Evolutionary conservation across 2,797 vertebrate species (phyloP), one percentile per base, ranked within the genome.

Genomic region (Ambastaia sidthimunki): DNA sequence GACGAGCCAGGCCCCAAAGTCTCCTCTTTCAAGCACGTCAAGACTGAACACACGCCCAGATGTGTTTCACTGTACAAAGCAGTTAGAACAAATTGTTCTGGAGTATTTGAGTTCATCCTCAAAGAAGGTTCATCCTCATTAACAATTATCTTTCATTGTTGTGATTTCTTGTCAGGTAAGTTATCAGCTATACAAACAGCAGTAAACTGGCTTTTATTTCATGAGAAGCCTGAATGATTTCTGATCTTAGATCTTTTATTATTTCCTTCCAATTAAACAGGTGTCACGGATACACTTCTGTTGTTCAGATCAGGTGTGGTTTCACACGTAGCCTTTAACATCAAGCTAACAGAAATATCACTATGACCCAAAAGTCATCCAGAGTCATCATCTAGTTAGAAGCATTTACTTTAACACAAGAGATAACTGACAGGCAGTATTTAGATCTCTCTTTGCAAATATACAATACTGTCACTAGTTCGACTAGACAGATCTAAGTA

Each of bases 11-110:
- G 44, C 47, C 47, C 68, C 19, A 25, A 71, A 62, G 2, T 9
- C 15, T 62, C 28, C 52, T 1, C 15, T 54, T 72, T 66, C 47
- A 37, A 66, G 60, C 48, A 63, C 44, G 57, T 78, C 21, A 7
- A 5, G 31, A 48, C 48, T 72, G 69, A 79, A 55, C 23, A 48
- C 70, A 80, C 59, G 60, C 50, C 69, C 70, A 73, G 70, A 80
- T 80, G 78, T 66, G 50, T 34, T 73, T 54, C 44, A 57, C 1
- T n/a, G 50, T 66, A 18, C 4, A 47, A 15, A 6, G 9, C 37
- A 15, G 65, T 47, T 37, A 67, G 78, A 73, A 80, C 78, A 67
- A 65, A 57, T 50, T 72, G 77, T 73, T 72, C 70, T 47, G 13
- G 1, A 18, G 44, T 52, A 25, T 5, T 52, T 41, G 1, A 37